Evolutionary conservation across 2,113 vertebrate species (phyloP), one percentile per base, ranked within the genome.

Genomic region (Vulpes vulpes): DNA sequence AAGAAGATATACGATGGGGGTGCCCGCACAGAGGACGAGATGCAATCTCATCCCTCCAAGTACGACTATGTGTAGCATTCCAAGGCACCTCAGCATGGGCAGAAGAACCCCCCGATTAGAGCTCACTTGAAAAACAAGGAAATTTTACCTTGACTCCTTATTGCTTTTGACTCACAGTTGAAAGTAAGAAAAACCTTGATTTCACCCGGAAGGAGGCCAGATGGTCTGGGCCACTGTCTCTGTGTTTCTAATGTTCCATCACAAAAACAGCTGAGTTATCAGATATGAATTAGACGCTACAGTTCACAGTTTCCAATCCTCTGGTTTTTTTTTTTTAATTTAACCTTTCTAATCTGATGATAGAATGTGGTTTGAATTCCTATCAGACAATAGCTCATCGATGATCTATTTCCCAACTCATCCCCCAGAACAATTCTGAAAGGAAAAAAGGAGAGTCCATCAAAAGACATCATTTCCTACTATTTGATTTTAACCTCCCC

Each of bases 61-160:
- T 98, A 99, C 0, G 99, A 99, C 98, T 99, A 99, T 0, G 99
- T 99, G 95, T 99, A 99, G 62, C 38, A 11, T 35, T 76, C 64
- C 59, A 57, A 65, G 55, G 79, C 43, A 23, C 0, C 80, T 20
- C 6, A 3, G n/a, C n/a, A 14, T 3, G 22, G 82, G 62, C 96
- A 91, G 43, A 97, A 95, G 87, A 95, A 97, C 81, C 84, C 51
- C 88, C 94, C 89, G 91, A 55, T 17, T 2, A 94, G 51, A 91
- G 49, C 35, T 76, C 82, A 59, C 30, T 81, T 0, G 0, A 5
- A 91, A 97, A 88, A 71, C 17, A 88, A 97, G 94, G 67, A 96
- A 67, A 57, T 85, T 88, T 73, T 95, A 93, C 82, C 81, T 95
- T 62, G 94, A 85, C 94, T 96, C 64, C 69, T 83, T 79, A 57